Conservation (phyloP, 2,888 invertebrate genomes). For the Marasmarcha lunaedactyla region DNA sequence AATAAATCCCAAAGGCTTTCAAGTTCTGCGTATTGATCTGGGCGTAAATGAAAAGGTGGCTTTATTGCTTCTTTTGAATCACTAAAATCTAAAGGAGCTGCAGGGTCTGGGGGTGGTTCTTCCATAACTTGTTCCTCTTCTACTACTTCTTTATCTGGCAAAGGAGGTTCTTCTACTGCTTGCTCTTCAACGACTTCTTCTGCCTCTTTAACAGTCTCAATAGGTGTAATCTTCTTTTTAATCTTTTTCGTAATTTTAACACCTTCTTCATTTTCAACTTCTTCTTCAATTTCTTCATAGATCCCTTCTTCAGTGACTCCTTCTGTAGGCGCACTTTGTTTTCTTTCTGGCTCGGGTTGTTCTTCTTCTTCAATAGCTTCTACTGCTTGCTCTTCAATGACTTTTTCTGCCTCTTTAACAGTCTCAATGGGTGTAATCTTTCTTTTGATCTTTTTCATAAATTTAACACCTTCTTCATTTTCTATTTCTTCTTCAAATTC, state of each 20-base stretch:
- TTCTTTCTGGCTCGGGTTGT: too few species aligned
- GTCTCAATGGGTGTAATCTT: conserved; percentile 15
- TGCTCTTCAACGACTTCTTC: conserved; percentile 16
- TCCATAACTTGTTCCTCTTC: conserved; percentile 40
- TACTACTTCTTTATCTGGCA: conserved; percentile 23
- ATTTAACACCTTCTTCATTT: conserved; percentile 8
- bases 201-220: too few species aligned
- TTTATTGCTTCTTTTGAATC: conserved; percentile 47
- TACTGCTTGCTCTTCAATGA: conserved; percentile 19
- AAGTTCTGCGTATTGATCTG: conserved; percentile 51
- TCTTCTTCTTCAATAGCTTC: conserved; percentile 20
- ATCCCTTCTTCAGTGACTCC: conserved; percentile 11
- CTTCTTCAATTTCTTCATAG: conserved; percentile 17
- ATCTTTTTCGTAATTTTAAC: conserved; percentile 10
- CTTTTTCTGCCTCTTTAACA: conserved; percentile 19
- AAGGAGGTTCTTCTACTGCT: conserved; percentile 21
- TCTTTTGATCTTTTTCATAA: conserved; percentile 13
- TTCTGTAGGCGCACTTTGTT: too few species aligned
- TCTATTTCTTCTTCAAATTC: conserved; percentile 14
- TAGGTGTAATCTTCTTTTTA: too few species aligned
- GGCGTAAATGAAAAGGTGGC: conserved; percentile 39
- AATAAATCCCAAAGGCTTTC: conserved; percentile 50
- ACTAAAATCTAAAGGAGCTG: conserved; percentile 43
- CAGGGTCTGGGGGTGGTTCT: conserved; percentile 50
- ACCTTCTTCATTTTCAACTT: conserved; percentile 10